Conservation (phyloP, 53 echinoderm and acorn worm species). For the Echinarachnius parma region DNA sequence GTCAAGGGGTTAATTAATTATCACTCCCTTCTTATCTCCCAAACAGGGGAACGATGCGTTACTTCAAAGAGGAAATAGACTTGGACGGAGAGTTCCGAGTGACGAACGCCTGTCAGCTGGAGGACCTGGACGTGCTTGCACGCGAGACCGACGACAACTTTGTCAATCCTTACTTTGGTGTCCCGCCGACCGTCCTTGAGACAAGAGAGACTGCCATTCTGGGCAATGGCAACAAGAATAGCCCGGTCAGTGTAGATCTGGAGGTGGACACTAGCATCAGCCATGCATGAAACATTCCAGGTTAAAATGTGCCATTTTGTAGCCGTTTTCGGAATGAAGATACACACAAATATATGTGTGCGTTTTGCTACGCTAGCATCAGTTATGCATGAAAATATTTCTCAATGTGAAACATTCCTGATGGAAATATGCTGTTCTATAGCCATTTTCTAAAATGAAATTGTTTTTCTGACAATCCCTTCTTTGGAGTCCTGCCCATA, state of each 20-base stretch:
- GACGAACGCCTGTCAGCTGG: conserved; percentile 29
- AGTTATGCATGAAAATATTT: no score
- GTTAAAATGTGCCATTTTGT: no score
- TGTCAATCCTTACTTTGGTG: conserved; percentile 18
- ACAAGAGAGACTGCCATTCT: neutral
- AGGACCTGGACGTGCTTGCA: conserved; percentile 30
- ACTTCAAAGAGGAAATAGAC: conserved; percentile 8
- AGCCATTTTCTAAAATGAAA: no score
- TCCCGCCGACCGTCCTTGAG: neutral
- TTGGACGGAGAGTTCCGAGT: conserved; percentile 32
- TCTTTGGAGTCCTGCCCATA: no score
- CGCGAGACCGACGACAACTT: conserved; percentile 17
- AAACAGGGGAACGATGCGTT: conserved; percentile 6
- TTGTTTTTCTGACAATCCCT: no score
- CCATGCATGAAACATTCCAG: conserved; percentile 18
- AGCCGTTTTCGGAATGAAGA: no score
- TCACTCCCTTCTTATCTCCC: neutral
- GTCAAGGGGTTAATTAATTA: no score
- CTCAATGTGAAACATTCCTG: no score
- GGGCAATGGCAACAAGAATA: neutral
- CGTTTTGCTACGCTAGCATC: no score
- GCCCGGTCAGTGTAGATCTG: conserved; percentile 28
- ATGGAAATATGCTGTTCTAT: no score
- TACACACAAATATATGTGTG: no score
- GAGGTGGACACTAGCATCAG: conserved; percentile 34